These are phyloP conservation scores for Psittacara wagleri DNA, from an alignment of 2,113 vertebrate genomes.

Conservation along the genomic window DNA sequence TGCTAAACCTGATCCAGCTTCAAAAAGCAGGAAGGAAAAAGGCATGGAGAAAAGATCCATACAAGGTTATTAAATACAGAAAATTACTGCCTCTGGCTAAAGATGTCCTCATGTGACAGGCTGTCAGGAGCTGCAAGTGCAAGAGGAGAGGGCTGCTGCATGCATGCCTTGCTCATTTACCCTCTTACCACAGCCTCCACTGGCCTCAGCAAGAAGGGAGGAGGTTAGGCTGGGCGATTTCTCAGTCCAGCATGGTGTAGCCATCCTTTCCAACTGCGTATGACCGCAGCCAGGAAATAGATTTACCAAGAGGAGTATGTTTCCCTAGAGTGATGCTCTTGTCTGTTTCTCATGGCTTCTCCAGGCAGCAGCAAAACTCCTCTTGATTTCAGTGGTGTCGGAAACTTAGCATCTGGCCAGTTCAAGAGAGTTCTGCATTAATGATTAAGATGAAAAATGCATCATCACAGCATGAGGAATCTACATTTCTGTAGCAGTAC, in stretches of 20 bases:
- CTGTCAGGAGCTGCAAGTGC: not conserved
- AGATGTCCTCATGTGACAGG: not conserved
- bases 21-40: not conserved
- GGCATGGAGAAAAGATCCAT: not conserved
- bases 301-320: fast-evolving
- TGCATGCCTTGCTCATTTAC: fast-evolving
- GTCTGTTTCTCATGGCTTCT: not conserved
- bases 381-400: not conserved
- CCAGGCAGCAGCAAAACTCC: not conserved
- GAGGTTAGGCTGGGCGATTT: not conserved
- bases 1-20: not conserved
- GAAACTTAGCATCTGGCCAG: not conserved
- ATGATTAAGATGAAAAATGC: not conserved
- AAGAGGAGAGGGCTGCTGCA: not conserved
- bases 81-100: not conserved
- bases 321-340: not conserved
- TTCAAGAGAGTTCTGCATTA: not conserved
- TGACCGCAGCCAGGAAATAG: not conserved
- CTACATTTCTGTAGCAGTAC: not conserved
- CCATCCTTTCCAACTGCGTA: not conserved
- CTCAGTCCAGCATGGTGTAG: fast-evolving
- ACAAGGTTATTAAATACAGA: not conserved
- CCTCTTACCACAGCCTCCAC: not conserved
- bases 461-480: not conserved
- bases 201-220: fast-evolving